These are phyloP conservation scores for Leucopsar rothschildi DNA, from an alignment of 2,113 vertebrate species.

Conservation along the genomic window DNA sequence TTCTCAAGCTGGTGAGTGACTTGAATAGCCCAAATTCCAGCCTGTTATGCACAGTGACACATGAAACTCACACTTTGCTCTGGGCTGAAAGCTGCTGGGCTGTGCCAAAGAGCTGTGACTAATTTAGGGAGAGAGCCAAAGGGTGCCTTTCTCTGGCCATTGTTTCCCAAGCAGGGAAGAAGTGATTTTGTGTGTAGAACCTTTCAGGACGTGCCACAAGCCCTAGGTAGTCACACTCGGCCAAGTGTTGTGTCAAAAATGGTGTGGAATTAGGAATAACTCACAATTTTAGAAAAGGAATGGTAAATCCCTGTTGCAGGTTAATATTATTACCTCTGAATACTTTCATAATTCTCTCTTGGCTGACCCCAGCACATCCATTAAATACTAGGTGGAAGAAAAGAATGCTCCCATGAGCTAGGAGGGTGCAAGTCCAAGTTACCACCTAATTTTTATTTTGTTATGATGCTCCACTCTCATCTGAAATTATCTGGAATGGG, in stretches of 20 bases:
- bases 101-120: neutral
- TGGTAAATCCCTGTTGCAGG: neutral
- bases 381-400: neutral
- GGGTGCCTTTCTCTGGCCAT: neutral
- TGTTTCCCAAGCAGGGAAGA: neutral
- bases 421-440: neutral
- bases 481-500: neutral
- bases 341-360: neutral
- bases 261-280: neutral
- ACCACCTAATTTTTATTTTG: neutral
- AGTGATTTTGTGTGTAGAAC: neutral
- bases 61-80: neutral
- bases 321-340: neutral
- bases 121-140: slow-evolving; percentile 14
- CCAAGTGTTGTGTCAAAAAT: neutral
- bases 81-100: neutral
- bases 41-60: neutral
- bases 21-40: slow-evolving; percentile 36
- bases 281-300: neutral
- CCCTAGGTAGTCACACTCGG: neutral
- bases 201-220: neutral
- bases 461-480: neutral
- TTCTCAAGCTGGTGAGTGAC: neutral
- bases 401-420: neutral
- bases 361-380: neutral